These are phyloP conservation scores for Sinonovacula constricta DNA, from an alignment of 1,140 invertebrate genomes.

Conservation along the genomic window DNA sequence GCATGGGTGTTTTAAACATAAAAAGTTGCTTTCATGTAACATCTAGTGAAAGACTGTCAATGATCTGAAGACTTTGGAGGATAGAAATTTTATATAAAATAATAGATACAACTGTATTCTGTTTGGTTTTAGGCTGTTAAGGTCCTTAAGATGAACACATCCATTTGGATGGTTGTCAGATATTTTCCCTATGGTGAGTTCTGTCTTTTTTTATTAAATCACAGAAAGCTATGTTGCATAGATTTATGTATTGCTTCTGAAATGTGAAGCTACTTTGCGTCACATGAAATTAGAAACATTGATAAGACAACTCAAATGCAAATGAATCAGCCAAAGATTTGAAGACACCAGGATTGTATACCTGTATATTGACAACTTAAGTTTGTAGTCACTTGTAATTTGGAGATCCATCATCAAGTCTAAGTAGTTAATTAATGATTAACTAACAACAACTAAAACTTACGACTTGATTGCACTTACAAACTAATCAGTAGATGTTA, in stretches of 20 bases:
- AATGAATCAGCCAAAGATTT: not conserved
- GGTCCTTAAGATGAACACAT: slow-evolving; percentile 70
- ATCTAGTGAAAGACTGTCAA: too few species aligned
- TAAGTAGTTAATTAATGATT: too few species aligned
- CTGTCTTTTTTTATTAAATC: not conserved
- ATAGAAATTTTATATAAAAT: too few species aligned
- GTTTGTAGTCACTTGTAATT: too few species aligned
- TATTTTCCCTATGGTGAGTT: slow-evolving; percentile 74
- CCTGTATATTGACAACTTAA: too few species aligned
- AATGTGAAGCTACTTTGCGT: not conserved
- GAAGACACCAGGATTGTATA: not conserved
- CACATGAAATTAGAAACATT: not conserved
- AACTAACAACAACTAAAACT: too few species aligned
- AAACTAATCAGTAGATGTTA: too few species aligned
- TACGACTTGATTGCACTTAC: too few species aligned
- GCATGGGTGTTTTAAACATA: too few species aligned
- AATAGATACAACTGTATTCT: not conserved
- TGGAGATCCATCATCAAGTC: too few species aligned
- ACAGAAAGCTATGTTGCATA: not conserved
- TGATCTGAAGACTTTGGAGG: too few species aligned
- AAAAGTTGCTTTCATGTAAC: too few species aligned
- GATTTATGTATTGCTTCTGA: not conserved
- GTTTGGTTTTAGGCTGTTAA: slow-evolving; percentile 69
- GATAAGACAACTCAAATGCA: not conserved
- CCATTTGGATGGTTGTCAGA: slow-evolving; percentile 68